These are phyloP conservation scores for Tyrannus savana DNA, from an alignment of 2,113 vertebrate genomes.

Conservation along the genomic window DNA sequence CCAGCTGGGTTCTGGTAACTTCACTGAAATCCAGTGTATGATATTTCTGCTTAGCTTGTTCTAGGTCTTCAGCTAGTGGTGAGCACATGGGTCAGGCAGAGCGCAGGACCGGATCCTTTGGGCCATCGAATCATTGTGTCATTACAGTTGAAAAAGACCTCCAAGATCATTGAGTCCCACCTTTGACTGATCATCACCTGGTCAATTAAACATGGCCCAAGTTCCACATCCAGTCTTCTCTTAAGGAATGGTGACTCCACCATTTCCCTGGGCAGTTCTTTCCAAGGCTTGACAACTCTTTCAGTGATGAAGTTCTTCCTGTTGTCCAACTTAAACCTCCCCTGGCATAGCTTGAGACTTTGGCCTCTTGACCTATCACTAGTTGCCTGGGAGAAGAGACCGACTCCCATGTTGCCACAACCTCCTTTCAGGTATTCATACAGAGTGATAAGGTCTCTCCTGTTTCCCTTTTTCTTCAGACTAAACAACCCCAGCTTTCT, in stretches of 20 bases:
- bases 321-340: background rate
- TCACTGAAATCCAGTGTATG: background rate
- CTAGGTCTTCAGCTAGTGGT: background rate
- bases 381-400: background rate
- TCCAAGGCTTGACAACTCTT: background rate
- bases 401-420: rapidly evolving
- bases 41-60: background rate
- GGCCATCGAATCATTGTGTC: background rate
- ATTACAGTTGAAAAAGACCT: background rate
- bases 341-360: background rate
- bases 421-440: background rate
- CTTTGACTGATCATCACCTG: background rate
- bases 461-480: background rate
- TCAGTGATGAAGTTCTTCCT: background rate
- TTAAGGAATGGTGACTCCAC: background rate
- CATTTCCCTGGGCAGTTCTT: background rate
- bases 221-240: background rate
- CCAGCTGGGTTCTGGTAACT: background rate
- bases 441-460: background rate
- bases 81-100: background rate
- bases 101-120: background rate
- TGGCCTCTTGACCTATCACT: too few relatives aligned
- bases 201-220: background rate
- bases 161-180: background rate
- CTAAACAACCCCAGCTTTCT: background rate